Evolutionary conservation across 2,113 vertebrate species (phyloP).

Genomic region (Eretmodus cyanostictus): DNA sequence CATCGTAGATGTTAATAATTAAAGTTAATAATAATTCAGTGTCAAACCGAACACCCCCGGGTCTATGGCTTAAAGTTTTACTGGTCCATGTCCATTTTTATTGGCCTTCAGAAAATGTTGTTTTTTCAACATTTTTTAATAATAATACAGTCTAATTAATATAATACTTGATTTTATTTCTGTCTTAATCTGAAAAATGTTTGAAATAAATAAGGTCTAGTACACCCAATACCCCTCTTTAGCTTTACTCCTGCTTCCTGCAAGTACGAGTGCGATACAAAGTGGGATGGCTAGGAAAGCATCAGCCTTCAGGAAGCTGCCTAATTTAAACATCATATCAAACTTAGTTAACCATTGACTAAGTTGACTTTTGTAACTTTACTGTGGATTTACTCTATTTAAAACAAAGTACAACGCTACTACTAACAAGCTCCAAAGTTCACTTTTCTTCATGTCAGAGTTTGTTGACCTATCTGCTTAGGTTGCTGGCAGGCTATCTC

Average conservation of each 20-base stretch:
- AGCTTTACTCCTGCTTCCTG: background rate
- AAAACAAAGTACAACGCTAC: background rate
- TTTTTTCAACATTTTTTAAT: background rate
- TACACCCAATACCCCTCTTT: background rate
- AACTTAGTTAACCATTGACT: background rate
- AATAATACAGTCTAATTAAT: background rate
- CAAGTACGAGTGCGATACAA: background rate
- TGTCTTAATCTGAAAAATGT: background rate
- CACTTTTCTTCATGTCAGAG: background rate
- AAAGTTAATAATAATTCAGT: background rate
- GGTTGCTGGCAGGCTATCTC: background rate
- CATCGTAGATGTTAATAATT: background rate
- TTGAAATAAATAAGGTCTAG: background rate
- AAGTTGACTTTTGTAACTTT: background rate
- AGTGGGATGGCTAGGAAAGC: background rate
- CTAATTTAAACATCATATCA: background rate
- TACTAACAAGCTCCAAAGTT: background rate
- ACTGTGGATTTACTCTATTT: background rate
- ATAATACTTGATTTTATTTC: background rate
- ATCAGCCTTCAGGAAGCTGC: background rate
- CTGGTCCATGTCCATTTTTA: background rate
- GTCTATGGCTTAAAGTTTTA: background rate
- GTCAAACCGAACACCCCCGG: background rate
- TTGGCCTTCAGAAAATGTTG: background rate
- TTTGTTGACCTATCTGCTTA: background rate